phyloP scores from a whole-genome alignment of 2,888 invertebrate species.

The Siphonodentalium dalli region DNA sequence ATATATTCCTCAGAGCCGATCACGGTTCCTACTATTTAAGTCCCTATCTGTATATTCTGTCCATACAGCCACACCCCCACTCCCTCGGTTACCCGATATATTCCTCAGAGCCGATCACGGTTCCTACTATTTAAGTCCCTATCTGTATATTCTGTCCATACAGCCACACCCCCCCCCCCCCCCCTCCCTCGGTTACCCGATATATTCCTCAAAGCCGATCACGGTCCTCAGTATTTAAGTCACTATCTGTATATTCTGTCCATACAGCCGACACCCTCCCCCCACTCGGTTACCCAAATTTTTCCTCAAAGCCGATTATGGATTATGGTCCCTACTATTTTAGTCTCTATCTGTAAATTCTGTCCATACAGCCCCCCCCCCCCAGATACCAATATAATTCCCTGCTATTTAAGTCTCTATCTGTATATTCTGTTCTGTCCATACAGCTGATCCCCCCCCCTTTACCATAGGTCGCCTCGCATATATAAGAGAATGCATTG shows the following conservation, averaged over 20 bases:
- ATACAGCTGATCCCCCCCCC: too few species aligned
- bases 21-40: constrained; percentile 49
- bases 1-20: constrained; percentile 60
- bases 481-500: too few species aligned
- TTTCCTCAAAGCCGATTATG: constrained; percentile 54
- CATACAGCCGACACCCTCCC: constrained; percentile 67
- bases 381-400: too few species aligned
- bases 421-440: too few species aligned
- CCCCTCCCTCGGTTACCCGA: constrained; percentile 67
- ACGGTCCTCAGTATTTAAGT: constrained; percentile 50
- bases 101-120: constrained; percentile 53
- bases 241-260: too few species aligned
- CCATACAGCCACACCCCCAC: constrained; percentile 66
- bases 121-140: constrained; percentile 51
- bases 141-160: too few species aligned
- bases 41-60: too few species aligned
- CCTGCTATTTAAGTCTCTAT: too few species aligned
- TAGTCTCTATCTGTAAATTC: too few species aligned
- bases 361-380: too few species aligned
- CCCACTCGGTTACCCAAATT: constrained; percentile 67
- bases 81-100: constrained; percentile 67
- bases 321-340: constrained; percentile 51
- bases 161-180: constrained; percentile 67
- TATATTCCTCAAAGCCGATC: constrained; percentile 59
- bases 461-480: too few species aligned